phyloP scores from a whole-genome alignment of 2,113 vertebrate genomes.

The Cyprinodon variegatus region DNA sequence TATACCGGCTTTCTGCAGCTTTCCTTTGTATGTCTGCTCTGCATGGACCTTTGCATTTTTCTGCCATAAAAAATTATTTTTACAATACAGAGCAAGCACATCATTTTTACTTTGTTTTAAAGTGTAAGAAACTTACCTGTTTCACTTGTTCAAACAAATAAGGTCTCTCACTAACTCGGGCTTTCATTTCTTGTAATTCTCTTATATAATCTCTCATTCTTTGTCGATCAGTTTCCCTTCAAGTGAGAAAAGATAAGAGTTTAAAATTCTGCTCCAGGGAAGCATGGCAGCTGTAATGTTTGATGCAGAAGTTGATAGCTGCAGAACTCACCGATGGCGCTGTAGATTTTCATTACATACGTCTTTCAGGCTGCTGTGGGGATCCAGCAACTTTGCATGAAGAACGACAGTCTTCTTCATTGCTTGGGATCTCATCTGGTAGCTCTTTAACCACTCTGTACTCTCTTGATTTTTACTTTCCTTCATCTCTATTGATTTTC shows the following conservation, averaged over 20 bases:
- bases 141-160: constrained; percentile 92
- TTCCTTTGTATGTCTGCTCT: constrained; percentile 82
- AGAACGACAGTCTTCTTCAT: constrained; percentile 83
- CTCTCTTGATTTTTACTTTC: constrained; percentile 80
- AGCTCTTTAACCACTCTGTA: constrained; percentile 82
- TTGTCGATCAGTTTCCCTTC: constrained; percentile 85
- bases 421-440: constrained; percentile 83
- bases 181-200: constrained; percentile 89
- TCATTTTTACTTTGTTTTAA: background rate
- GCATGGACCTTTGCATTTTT: constrained; percentile 82
- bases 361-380: constrained; percentile 87
- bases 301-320: constrained; percentile 16
- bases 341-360: constrained; percentile 83
- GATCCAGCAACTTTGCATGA: constrained; percentile 90
- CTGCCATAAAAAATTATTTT: constrained; percentile 60
- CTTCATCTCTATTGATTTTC: constrained; percentile 84
- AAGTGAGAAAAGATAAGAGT: constrained; percentile 50
- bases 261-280: constrained; percentile 19
- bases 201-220: constrained; percentile 87
- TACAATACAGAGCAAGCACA: background rate
- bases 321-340: constrained; percentile 83
- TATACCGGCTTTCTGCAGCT: constrained; percentile 84
- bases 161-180: constrained; percentile 85
- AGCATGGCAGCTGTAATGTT: constrained; percentile 31
- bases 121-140: constrained; percentile 64